Evolutionary conservation across 2,888 invertebrate genomes (phyloP), one percentile per base, ranked within the genome.

Genomic region (Tetropium fuscum): DNA sequence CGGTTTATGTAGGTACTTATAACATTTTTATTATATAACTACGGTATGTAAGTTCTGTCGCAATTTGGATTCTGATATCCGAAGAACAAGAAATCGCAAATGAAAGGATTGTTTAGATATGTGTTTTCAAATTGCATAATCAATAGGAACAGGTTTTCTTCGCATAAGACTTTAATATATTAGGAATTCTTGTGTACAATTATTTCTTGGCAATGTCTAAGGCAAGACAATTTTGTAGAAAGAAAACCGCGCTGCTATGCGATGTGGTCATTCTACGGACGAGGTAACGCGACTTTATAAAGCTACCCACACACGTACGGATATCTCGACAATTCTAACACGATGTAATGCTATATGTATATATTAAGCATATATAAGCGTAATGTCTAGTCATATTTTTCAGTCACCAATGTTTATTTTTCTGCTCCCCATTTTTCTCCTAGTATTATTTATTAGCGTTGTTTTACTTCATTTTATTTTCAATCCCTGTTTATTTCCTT

Each of bases 41-140:
- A n/a, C n/a, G n/a, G n/a, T n/a, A n/a, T n/a, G n/a, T n/a, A n/a
- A n/a, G n/a, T n/a, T n/a, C n/a, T n/a, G n/a, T n/a, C n/a, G n/a
- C 49, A 32, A 22, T 27, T 22, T 11, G 15, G 47, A 10, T 40
- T 34, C 16, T 43, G n/a, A 20, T 54, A 38, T 44, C 36, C 27
- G 27, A 10, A 38, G 43, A 32, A 45, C 40, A 32, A 43, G 60
- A 49, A 49, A 49, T 59, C 36, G 20, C 49, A 49, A 41, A 59
- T 54, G 59, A 54, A 54, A 59, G 49, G 43, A 20, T 18, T 5
- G 44, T 38, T 54, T 25, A 20, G 30, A 44, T 20, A 43, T 13
- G 43, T 3, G 34, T 59, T 55, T 59, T 49, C 38, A 36, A 55
- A 41, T 60, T 60, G 55, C 55, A 60, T 60, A 60, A 56, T 60